phyloP scores from a whole-genome alignment of 1,140 invertebrate genomes.

The Lepidurus apus region DNA sequence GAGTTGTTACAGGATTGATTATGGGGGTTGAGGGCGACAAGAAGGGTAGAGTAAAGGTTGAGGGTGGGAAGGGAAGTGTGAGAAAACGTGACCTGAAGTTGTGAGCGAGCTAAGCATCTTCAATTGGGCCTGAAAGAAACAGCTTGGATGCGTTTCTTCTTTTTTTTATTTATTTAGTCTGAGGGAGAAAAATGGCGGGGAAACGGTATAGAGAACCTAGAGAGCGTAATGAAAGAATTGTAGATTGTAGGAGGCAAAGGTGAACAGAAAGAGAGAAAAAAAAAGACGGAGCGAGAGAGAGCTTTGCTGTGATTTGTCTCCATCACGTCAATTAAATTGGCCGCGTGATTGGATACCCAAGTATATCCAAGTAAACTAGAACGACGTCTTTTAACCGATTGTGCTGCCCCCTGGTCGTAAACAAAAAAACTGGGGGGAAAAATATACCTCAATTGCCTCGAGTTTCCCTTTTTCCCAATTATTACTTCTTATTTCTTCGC shows the following conservation, averaged over 20 bases:
- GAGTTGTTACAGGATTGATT: constrained; percentile 15
- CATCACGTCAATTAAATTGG: constrained; percentile 22
- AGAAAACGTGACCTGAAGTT: constrained; percentile 18
- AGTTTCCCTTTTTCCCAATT: background rate
- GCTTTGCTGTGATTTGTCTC: constrained; percentile 23
- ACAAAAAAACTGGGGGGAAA: no score
- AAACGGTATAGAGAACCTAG: background rate
- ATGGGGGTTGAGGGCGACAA: background rate
- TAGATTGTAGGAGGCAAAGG: background rate
- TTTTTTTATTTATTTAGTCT: background rate
- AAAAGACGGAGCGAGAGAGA: background rate
- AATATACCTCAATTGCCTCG: background rate
- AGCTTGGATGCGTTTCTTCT: background rate
- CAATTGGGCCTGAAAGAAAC: background rate
- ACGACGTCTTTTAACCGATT: no score
- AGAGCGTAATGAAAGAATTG: constrained; percentile 2
- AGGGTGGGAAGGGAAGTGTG: background rate
- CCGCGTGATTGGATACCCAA: constrained; percentile 12
- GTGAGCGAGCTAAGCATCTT: background rate
- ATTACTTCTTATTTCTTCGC: background rate
- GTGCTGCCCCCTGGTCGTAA: no score
- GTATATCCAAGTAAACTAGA: background rate
- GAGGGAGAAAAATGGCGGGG: background rate
- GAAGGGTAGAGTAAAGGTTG: background rate
- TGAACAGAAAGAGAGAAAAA: background rate